Evolutionary conservation across 2,797 vertebrate species (phyloP), one percentile per base, ranked within the genome.

Genomic region (Manis pentadactyla): DNA sequence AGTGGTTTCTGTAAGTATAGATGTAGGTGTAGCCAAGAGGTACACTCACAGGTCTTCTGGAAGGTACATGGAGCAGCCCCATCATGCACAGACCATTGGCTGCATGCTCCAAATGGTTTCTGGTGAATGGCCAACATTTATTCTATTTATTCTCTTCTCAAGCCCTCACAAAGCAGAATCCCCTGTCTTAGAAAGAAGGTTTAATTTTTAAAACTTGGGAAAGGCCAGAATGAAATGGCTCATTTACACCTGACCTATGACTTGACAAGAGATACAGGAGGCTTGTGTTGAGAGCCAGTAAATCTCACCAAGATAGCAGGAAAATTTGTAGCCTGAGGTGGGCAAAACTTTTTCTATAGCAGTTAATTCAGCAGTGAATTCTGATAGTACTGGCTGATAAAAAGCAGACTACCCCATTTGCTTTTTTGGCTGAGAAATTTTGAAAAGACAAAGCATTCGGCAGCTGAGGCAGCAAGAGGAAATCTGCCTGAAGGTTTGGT

Each of bases 241-340:
- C 61, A 73, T 69, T 90, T 87, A 73, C 49, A 79, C 34, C 17
- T 81, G 85, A 49, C 69, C 74, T 61, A 29, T 25, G 29, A 49
- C 55, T 82, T 94, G 85, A 90, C 55, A 90, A 87, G 71, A 90
- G 46, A 57, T 63, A 53, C 39, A 55, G 21, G 53, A 87, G 27
- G 77, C 51, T 89, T 75, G 49, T 42, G 39, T 77, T 82, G 37
- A 96, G 53, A 94, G 51, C 49, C 63, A 93, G 23, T 94, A 96
- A 92, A 95, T 96, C 81, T 93, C 77, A 51, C 12, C 79, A 90
- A 90, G 31, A 82, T 63, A 61, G 82, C 82, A 96, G n/a, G 34
- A 81, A 90, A 96, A 92, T 87, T 75, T 90, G 77, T 85, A 95
- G 71, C 59, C 39, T 63, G 75, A 96, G 53, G n/a, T 89, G 10